Evolutionary conservation across 2,113 vertebrate genomes (phyloP).

Genomic region (Oceanodroma tethys): DNA sequence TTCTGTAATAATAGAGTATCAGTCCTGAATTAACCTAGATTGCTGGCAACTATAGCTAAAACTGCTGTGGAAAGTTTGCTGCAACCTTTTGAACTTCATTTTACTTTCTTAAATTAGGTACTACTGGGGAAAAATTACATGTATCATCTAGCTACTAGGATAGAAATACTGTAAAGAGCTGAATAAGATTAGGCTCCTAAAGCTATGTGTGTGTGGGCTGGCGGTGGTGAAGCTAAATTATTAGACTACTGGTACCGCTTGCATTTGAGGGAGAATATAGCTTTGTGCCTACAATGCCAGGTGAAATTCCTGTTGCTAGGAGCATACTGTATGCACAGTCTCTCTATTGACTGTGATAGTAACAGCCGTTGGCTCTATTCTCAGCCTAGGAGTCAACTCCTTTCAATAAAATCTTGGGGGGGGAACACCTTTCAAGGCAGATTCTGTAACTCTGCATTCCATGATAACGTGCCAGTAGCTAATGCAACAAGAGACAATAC

Average conservation of each 20-base stretch:
- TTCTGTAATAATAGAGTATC: neutral
- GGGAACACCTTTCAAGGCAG: neutral
- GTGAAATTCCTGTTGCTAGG: neutral
- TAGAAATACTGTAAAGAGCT: neutral
- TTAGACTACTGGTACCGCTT: neutral
- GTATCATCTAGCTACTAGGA: neutral
- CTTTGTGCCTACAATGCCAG: neutral
- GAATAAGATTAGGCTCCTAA: neutral
- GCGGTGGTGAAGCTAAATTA: neutral
- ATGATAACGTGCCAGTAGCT: accelerated
- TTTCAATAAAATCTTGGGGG: neutral
- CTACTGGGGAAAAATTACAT: neutral
- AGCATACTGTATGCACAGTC: neutral
- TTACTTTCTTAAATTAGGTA: neutral
- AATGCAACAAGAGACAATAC: neutral
- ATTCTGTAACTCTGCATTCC: neutral
- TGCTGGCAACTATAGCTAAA: neutral
- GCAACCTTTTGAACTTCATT: neutral
- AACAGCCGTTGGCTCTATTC: neutral
- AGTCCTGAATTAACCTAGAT: neutral
- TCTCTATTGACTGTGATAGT: neutral
- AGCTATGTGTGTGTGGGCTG: neutral
- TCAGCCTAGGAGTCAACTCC: neutral
- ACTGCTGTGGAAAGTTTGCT: neutral
- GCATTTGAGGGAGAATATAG: neutral